Evolutionary conservation across 1,140 invertebrate genomes (phyloP), one percentile per base, ranked within the genome.

Genomic region (Hylyphantes graminicola): DNA sequence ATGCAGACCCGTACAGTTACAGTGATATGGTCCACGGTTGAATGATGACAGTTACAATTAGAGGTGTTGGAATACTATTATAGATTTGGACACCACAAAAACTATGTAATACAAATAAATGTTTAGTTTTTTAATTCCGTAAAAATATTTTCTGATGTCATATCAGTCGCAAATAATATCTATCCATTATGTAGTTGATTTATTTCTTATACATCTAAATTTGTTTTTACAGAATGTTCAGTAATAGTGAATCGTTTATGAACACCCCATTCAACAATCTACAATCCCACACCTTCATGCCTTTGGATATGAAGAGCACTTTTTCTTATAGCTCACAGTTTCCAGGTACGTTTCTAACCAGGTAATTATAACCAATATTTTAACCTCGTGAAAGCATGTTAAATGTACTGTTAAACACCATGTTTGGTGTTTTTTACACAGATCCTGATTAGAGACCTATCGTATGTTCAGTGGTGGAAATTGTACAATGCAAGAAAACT

Each of bases 301-400:
- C 70, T 54, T n/a, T 85, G 48, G 78, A 85, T 74, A 64, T 85
- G 75, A 85, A 85, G 65, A 61, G 64, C n/a, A 65, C 72, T 9
- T 76, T 84, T 11, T 35, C 83, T 9, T 85, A 85, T 15, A 54
- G 50, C 12, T 19, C 61, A 50, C 83, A 85, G 57, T 85, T 85
- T 65, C 83, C 83, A 35, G 75, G 83, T 85, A 65, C 54, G 57
- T 73, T 61, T 9, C 63, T n/a, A 11, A 19, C 21, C 21, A 65
- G 11, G 15, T 65, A 19, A 65, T 65, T n/a, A 65, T 15, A 65
- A 65, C 21, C 35, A 35, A 35, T 35, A 1, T 35, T 35, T 35
- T 35, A 35, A 35, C 35, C 35, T 35, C 35, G 35, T 35, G 35
- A 35, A 35, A 2, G 5, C 35, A 35, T 35, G 35, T 35, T 2